These are phyloP conservation scores for Cyanoramphus novaezelandiae DNA, from an alignment of 2,113 vertebrate species.

Conservation along the genomic window DNA sequence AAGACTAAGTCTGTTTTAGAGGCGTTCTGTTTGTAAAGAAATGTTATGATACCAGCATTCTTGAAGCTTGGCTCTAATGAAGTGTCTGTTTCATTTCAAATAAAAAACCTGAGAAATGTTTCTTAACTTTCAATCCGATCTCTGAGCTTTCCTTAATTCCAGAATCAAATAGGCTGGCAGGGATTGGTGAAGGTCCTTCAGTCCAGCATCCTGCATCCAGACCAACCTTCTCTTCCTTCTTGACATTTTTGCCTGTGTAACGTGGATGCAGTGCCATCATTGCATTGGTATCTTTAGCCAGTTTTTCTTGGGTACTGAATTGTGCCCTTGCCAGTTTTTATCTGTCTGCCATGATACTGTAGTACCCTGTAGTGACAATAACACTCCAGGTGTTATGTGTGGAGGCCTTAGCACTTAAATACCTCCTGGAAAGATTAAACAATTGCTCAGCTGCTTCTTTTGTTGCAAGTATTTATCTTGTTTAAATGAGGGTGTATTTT, in stretches of 20 bases:
- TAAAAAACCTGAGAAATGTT: background rate
- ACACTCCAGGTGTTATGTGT: background rate
- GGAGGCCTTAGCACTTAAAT: background rate
- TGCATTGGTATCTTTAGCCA: background rate
- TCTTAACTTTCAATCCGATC: background rate
- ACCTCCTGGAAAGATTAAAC: background rate
- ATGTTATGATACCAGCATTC: background rate
- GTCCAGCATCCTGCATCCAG: background rate
- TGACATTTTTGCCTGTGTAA: background rate
- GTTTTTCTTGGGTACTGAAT: background rate
- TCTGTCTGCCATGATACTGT: background rate
- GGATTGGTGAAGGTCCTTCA: background rate
- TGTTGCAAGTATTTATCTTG: background rate
- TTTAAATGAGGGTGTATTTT: background rate
- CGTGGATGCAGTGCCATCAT: background rate
- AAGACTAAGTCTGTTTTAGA: background rate
- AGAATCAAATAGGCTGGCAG: background rate
- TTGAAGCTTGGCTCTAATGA: background rate
- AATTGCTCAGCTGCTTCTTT: background rate
- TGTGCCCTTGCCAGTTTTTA: background rate
- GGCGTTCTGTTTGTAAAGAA: background rate
- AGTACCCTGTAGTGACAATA: background rate
- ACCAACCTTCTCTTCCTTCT: background rate
- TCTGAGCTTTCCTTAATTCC: background rate
- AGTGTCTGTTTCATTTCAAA: background rate